phyloP scores from a whole-genome alignment of 2,113 vertebrate species.

The Sinocyclocheilus maitianheensis region DNA sequence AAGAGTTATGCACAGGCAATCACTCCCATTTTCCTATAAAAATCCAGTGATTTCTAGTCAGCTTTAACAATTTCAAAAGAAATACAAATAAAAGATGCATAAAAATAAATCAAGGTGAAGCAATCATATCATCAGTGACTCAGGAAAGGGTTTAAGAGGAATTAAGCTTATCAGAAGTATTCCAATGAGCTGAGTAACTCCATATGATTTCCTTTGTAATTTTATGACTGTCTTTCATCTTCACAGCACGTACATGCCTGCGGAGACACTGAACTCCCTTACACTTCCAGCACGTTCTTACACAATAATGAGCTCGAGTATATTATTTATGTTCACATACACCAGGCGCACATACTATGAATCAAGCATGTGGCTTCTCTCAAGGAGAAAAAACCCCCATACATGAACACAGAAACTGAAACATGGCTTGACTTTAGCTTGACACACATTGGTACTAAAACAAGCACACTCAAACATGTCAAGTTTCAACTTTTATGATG shows the following conservation, averaged over 20 bases:
- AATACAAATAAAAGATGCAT: too few relatives aligned
- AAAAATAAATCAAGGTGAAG: background rate
- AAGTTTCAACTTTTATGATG: constrained; percentile 31
- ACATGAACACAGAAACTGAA: background rate
- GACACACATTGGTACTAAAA: constrained; percentile 4
- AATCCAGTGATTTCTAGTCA: too few relatives aligned
- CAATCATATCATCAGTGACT: background rate
- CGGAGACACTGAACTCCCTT: constrained; percentile 47
- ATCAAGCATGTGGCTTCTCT: constrained; percentile 38
- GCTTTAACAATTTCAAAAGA: too few relatives aligned
- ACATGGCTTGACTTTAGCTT: constrained; percentile 3
- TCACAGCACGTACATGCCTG: constrained; percentile 53
- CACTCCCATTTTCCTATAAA: too few relatives aligned
- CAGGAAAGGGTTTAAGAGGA: constrained; percentile 47
- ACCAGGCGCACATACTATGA: constrained; percentile 30
- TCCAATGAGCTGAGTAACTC: constrained; percentile 64
- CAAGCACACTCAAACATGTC: background rate
- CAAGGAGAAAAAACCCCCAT: background rate
- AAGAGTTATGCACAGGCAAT: too few relatives aligned
- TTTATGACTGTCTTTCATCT: constrained; percentile 70
- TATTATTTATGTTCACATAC: constrained; percentile 29
- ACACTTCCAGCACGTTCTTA: constrained; percentile 49
- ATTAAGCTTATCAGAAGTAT: constrained; percentile 47
- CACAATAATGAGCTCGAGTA: constrained; percentile 51
- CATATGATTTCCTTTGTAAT: constrained; percentile 66